Evolutionary conservation across 2,797 vertebrate species (phyloP).

Genomic region (Stomatorhinus walkeri): DNA sequence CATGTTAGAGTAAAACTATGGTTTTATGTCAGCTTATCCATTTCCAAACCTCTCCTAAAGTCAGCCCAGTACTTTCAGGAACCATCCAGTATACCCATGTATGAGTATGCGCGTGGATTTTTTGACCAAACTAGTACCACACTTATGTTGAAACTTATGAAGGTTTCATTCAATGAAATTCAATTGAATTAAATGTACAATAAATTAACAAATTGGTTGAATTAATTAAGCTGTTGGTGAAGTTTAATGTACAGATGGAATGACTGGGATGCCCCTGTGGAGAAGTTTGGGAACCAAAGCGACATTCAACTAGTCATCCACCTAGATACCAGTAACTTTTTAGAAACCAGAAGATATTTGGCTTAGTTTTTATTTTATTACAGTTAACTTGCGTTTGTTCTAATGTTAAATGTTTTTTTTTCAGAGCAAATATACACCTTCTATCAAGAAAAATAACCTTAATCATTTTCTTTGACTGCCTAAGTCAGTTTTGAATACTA

Average conservation of each 20-base stretch:
- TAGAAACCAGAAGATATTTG: neutral
- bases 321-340: neutral
- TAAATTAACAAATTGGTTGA: neutral
- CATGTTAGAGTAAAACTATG: neutral
- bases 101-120: neutral
- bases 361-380: neutral
- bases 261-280: neutral
- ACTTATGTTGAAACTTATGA: neutral
- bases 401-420: neutral
- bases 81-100: neutral
- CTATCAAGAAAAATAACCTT: neutral
- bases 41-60: neutral
- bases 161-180: neutral
- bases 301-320: neutral
- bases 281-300: neutral
- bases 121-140: neutral
- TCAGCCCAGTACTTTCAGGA: neutral
- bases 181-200: neutral
- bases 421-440: neutral
- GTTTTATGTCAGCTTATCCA: neutral
- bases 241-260: neutral
- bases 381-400: neutral
- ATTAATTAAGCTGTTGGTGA: neutral
- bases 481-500: neutral
- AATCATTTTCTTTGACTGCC: neutral